Evolutionary conservation across 2,888 invertebrate species (phyloP), one percentile per base, ranked within the genome.

Genomic region (Chironomus tentans): DNA sequence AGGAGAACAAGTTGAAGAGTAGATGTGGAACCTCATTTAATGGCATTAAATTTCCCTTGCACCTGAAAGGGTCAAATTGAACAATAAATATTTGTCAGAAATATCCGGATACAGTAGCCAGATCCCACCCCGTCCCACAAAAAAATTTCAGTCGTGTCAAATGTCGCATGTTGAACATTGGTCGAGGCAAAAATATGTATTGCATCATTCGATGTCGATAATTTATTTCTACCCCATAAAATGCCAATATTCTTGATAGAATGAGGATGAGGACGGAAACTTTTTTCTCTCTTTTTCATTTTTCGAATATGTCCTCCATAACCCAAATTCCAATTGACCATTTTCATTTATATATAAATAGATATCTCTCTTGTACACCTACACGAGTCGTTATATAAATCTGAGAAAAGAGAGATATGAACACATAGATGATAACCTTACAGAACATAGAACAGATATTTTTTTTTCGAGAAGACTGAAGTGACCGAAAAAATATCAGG

Each of bases 31-130:
- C 62, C 18, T 62, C 21, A 18, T 65, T 21, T 65, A 65, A 65
- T 65, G 65, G 12, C 62, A 62, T 62, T 15, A 62, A 62, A 62
- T 15, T 22, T 62, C 21, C 21, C 65, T 21, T 65, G 65, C 22
- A 65, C 65, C 65, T 65, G 18, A 65, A 65, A 65, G 65, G 68
- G 70, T 70, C 70, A 70, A 15, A 48, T 46, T 12, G 46, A 46
- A 70, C 70, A 70, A 70, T 70, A 70, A 70, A 70, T 70, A 70
- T 70, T 48, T 70, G 70, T 70, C 70, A 21, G 46, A 47, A 70
- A 21, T 65, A 13, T 65, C 22, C 65, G 62, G 18, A 56, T 56
- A 56, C 18, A 15, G 56, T 56, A 7, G 15, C 18, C 56, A 38
- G 38, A 7, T 38, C 10, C 56, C 12, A 7, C 12, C 56, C 4